phyloP scores from a whole-genome alignment of 2,888 invertebrate species.

The Acheta domesticus region DNA sequence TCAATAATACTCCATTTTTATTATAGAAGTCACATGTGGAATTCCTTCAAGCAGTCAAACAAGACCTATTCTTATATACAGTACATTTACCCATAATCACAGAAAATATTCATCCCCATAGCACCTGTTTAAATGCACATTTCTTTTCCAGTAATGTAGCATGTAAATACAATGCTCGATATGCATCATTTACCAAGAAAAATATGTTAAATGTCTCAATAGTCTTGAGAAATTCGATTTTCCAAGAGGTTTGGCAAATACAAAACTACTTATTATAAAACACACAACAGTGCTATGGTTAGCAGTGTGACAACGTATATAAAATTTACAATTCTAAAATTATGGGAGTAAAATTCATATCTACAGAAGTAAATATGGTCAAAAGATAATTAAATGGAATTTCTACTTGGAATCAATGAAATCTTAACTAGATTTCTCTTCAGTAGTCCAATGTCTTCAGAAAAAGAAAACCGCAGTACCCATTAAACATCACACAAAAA shows the following conservation, averaged over 20 bases:
- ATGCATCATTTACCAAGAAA: neutral
- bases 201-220: neutral
- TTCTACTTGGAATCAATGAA: neutral
- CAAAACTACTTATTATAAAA: neutral
- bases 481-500: neutral
- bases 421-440: neutral
- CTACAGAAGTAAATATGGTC: neutral
- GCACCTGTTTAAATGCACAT: no score
- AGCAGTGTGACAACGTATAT: neutral
- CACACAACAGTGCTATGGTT: neutral
- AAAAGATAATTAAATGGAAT: neutral
- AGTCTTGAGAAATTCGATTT: neutral
- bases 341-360: neutral
- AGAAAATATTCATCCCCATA: no score
- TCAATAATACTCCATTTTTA: no score
- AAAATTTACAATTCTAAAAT: neutral
- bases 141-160: no score
- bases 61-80: no score
- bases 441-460: neutral
- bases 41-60: no score
- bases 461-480: neutral
- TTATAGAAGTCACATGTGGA: no score
- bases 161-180: no score
- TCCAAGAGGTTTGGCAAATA: neutral
- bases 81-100: no score